These are phyloP conservation scores for Azorinus chamasolen DNA, from an alignment of 2,888 invertebrate genomes.

Conservation along the genomic window DNA sequence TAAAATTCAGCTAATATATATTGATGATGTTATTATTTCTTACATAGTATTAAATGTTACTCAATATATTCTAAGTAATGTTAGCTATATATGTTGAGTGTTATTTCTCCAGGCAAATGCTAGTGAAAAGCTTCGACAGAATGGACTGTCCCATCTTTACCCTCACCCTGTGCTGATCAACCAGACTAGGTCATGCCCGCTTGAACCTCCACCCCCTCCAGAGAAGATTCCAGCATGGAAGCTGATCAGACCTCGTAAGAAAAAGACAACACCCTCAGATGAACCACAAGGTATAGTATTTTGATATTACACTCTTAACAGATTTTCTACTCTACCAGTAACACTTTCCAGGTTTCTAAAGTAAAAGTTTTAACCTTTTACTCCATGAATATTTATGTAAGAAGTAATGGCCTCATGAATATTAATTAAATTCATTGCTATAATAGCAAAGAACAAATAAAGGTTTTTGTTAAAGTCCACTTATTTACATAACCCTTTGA, in stretches of 20 bases:
- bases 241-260: slow-evolving; percentile 84
- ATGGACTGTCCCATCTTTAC: slow-evolving; percentile 84
- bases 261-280: slow-evolving; percentile 83
- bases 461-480: too few relatives aligned
- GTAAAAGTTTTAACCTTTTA: too few relatives aligned
- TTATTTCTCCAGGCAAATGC: slow-evolving; percentile 82
- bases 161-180: slow-evolving; percentile 85
- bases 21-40: too few relatives aligned
- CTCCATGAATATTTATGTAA: too few relatives aligned
- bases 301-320: not conserved
- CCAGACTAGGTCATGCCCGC: slow-evolving; percentile 85
- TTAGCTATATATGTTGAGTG: too few relatives aligned
- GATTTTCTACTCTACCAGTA: not conserved
- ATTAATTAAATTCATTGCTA: too few relatives aligned
- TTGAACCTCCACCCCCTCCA: slow-evolving; percentile 85
- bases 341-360: not conserved
- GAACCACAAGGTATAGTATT: slow-evolving; percentile 80
- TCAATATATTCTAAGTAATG: too few relatives aligned
- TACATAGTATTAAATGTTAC: too few relatives aligned
- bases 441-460: too few relatives aligned
- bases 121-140: slow-evolving; percentile 84
- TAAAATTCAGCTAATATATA: too few relatives aligned
- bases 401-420: too few relatives aligned
- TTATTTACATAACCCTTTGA: too few relatives aligned
- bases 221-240: slow-evolving; percentile 86